These are phyloP conservation scores for Dipodomys merriami DNA, from an alignment of 2,113 vertebrate genomes.

Conservation along the genomic window DNA sequence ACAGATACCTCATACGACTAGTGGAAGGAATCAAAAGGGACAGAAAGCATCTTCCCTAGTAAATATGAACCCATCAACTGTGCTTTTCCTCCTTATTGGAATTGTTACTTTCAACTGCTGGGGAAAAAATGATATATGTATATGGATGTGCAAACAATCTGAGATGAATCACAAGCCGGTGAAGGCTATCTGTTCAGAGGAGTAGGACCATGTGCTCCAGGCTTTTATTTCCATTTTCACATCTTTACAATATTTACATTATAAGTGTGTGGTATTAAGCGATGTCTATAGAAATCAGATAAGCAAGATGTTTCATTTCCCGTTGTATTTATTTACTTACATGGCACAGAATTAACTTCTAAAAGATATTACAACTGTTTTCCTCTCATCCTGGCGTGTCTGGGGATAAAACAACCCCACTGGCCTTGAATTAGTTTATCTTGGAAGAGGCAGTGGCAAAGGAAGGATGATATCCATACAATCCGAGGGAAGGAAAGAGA, in stretches of 20 bases:
- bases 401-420: background rate
- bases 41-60: background rate
- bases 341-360: background rate
- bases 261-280: background rate
- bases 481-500: background rate
- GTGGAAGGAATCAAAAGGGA: background rate
- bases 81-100: background rate
- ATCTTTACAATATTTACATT: background rate
- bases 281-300: background rate
- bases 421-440: conserved; percentile 24
- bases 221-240: background rate
- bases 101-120: background rate
- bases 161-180: background rate
- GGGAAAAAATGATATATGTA: background rate
- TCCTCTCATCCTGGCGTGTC: background rate
- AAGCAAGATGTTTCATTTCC: background rate
- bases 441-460: background rate
- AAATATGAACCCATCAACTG: background rate
- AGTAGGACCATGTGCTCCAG: background rate
- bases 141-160: background rate
- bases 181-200: background rate
- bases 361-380: conserved; percentile 56
- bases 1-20: too few species aligned
- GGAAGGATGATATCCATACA: background rate
- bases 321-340: background rate